Percentiles rank a stretch among this genome's conserved stretches.
Conservation (phyloP, 1,140 invertebrate species). For the Platyscapa corneri region DNA sequence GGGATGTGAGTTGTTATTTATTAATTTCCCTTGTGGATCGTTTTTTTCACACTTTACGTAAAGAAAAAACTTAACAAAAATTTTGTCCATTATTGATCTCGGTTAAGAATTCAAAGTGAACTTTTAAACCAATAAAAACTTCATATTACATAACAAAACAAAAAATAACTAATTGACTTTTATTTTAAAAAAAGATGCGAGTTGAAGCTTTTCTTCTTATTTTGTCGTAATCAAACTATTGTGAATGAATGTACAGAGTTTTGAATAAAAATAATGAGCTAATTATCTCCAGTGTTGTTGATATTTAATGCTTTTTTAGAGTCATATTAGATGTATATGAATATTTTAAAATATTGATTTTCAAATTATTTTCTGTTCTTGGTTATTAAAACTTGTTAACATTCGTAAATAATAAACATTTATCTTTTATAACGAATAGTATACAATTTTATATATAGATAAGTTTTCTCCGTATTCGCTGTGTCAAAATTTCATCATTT, state of each 20-base stretch:
- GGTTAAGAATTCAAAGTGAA: conserved; percentile 35
- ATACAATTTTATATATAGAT: neutral
- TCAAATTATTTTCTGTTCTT: too few relatives aligned
- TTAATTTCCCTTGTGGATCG: conserved; percentile 48
- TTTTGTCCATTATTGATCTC: conserved; percentile 49
- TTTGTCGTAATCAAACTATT: conserved; percentile 43
- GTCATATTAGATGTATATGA: too few relatives aligned
- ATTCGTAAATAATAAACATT: neutral
- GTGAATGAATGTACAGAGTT: conserved; percentile 44
- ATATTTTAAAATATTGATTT: too few relatives aligned
- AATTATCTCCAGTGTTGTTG: neutral
- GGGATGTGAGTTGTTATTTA: conserved; percentile 39
- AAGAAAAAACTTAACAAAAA: conserved; percentile 22
- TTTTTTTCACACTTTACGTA: conserved; percentile 29
- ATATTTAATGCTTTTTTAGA: neutral
- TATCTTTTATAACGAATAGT: neutral
- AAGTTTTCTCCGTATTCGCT: neutral
- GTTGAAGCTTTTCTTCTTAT: conserved; percentile 20
- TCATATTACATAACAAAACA: conserved; percentile 38
- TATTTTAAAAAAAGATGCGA: conserved; percentile 37
- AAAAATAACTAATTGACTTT: conserved; percentile 33
- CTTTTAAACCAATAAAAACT: conserved; percentile 42
- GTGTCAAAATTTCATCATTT: neutral
- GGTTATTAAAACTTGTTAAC: neutral
- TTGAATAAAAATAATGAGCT: conserved; percentile 45